These are phyloP conservation scores for Syngnathus floridae DNA, from an alignment of 2,113 vertebrate species.

Conservation along the genomic window DNA sequence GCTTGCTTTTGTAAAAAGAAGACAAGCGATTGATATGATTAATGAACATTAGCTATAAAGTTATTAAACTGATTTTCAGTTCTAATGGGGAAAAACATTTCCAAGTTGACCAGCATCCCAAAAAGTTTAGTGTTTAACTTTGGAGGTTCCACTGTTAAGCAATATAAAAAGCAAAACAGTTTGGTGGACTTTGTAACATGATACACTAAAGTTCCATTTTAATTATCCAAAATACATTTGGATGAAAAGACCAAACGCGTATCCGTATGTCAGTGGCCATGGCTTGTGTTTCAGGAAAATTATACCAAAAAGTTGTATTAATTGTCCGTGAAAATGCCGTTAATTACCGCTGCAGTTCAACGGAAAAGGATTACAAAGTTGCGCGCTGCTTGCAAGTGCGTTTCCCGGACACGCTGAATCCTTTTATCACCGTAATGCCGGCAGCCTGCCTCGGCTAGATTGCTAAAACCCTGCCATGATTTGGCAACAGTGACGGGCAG, in stretches of 20 bases:
- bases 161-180: neutral
- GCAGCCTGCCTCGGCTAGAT: neutral
- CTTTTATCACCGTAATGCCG: conserved; percentile 3
- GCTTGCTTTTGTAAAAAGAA: too few relatives aligned
- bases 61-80: too few relatives aligned
- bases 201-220: neutral
- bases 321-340: neutral
- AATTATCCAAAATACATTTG: neutral
- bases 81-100: too few relatives aligned
- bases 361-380: conserved; percentile 4
- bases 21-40: too few relatives aligned
- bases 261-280: neutral
- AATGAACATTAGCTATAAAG: too few relatives aligned
- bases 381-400: neutral
- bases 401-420: conserved; percentile 2
- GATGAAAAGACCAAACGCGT: neutral
- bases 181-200: neutral
- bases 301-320: neutral
- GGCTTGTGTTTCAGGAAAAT: neutral
- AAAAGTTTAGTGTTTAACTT: too few relatives aligned
- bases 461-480: conserved; percentile 1
- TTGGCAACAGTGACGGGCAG: conserved; percentile 2
- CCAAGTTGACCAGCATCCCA: too few relatives aligned
- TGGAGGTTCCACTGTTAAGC: too few relatives aligned
- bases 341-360: neutral